Base-by-base conservation (phyloP, 1,140 invertebrate species). In the Euura lappo region DNA sequence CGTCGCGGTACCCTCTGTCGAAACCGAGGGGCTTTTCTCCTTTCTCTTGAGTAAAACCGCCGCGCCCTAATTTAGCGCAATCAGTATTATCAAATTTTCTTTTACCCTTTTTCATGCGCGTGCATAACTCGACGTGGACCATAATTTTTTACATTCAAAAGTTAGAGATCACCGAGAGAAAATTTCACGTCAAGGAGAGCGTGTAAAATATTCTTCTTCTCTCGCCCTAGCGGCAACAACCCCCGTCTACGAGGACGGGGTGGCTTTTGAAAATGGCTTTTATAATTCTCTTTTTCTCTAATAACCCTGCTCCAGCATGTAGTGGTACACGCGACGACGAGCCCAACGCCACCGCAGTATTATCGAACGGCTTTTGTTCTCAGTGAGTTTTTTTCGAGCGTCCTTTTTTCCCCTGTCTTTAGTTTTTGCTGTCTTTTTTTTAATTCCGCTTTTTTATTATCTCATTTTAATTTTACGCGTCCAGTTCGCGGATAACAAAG, bases 351-450 rank as follows among this genome's bases (percentile, higher is more conserved):
- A 60, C 10, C 51, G 51, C 51, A 60, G 51, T n/a, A 60, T 60
- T 60, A 60, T 60, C 51, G 51, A 60, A 60, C 51, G 51, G 51
- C 51, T 60, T 60, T 60, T 60, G 51, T 60, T 60, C 51, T 60
- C 51, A 8, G 3, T 6, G 8, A n/a, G 10, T 60, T 60, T 60
- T n/a, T 3, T 60, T 3, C 3, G 13, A 60, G 51, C 51, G 8
- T 4, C 3, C 13, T 60, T 60, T 60, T 60, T 60, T 28, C 13
- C n/a, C n/a, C 2, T 7, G 7, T 51, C n/a, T n/a, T 8, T n/a
- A 3, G 10, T 60, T 60, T 60, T 60, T 60, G 3, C n/a, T 60
- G 3, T 60, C 13, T 60, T 60, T 60, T 60, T 60, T 60, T 60
- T 60, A 60, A 28, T 28, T 28, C 28, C 28, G 7, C 11, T 51